phyloP scores from a whole-genome alignment of 2,888 invertebrate genomes.

The Andrena camellia region DNA sequence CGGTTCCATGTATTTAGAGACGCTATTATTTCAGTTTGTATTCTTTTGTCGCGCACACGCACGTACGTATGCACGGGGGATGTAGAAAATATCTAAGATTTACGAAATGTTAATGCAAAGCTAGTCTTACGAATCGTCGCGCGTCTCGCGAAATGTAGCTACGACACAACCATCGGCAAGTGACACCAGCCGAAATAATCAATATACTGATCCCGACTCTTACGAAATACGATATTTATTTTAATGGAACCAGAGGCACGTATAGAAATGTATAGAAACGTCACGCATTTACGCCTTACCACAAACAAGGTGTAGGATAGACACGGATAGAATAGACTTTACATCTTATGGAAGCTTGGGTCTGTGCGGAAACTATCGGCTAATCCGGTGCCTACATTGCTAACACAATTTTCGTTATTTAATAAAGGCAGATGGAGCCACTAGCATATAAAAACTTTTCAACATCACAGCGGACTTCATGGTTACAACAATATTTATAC shows the following conservation, averaged over 20 bases:
- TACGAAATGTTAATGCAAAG: slow-evolving; percentile 3
- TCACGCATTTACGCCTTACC: slow-evolving; percentile 41
- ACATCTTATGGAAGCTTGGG: no score
- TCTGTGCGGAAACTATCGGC: no score
- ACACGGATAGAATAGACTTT: no score
- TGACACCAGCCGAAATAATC: slow-evolving; percentile 29
- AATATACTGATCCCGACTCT: slow-evolving; percentile 41
- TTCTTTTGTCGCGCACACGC: not conserved
- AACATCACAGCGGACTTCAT: not conserved
- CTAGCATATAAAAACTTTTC: not conserved
- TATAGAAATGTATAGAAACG: slow-evolving; percentile 6
- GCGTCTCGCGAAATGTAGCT: not conserved
- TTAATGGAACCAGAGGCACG: slow-evolving; percentile 12
- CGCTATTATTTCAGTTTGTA: not conserved
- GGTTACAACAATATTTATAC: no score
- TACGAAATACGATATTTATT: slow-evolving; percentile 15
- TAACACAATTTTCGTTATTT: no score
- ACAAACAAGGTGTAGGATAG: not conserved
- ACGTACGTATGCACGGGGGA: no score
- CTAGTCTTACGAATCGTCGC: slow-evolving; percentile 8
- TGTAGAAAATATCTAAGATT: no score
- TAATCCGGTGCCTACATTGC: no score
- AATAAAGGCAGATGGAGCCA: no score
- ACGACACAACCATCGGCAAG: slow-evolving; percentile 19
- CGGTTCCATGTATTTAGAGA: not conserved